phyloP scores from a whole-genome alignment of 2,888 invertebrate genomes.

The Drosophila niveifrons region DNA sequence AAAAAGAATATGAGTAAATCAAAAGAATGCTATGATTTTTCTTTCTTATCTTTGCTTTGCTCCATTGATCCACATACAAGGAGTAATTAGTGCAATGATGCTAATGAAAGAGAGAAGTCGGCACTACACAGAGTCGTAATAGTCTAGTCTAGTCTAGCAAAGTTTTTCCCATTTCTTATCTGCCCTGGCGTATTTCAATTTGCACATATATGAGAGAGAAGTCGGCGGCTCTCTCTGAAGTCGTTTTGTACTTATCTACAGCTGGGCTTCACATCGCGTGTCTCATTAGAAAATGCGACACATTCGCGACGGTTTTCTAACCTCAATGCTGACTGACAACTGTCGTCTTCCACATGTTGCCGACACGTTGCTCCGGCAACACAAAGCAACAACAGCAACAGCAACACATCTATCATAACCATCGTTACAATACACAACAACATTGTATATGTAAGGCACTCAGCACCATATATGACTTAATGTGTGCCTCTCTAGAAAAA shows the following conservation, averaged over 20 bases:
- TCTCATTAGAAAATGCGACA: conserved; percentile 61
- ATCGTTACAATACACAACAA: conserved; percentile 21
- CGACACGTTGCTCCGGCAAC: conserved; percentile 9
- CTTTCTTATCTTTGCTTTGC: neutral
- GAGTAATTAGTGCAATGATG: conserved; percentile 56
- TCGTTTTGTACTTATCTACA: conserved; percentile 39
- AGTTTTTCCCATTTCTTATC: conserved; percentile 61
- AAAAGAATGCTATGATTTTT: neutral
- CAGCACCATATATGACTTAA: conserved; percentile 54
- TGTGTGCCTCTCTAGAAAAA: conserved; percentile 33
- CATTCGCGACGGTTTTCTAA: conserved; percentile 70
- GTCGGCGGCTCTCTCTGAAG: conserved; percentile 67
- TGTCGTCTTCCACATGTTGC: conserved; percentile 37
- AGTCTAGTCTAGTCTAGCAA: neutral
- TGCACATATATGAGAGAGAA: conserved; percentile 47
- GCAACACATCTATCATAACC: conserved; percentile 34
- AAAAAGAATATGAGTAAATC: too few species aligned
- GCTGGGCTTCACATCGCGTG: conserved; percentile 55
- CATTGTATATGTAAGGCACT: conserved; percentile 32
- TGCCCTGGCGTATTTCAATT: conserved; percentile 58
- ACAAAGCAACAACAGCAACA: neutral
- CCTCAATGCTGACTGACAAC: conserved; percentile 70
- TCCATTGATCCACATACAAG: conserved; percentile 45
- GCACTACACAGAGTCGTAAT: neutral
- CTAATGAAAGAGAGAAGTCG: conserved; percentile 50